These are phyloP conservation scores for Scopus umbretta DNA, from an alignment of 2,113 vertebrate species.

Conservation along the genomic window DNA sequence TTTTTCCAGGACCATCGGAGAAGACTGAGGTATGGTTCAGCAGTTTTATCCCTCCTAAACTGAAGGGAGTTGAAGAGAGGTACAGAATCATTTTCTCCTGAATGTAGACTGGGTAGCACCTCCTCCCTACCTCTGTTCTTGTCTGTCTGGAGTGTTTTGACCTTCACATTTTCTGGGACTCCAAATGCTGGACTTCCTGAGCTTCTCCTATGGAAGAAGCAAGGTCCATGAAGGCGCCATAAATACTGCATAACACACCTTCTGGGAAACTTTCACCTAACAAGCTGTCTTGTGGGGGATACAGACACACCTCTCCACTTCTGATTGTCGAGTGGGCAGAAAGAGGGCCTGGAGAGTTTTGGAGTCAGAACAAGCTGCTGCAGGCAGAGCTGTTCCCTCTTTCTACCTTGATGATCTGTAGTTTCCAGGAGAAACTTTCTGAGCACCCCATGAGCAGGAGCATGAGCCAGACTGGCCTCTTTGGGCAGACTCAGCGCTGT, in stretches of 20 bases:
- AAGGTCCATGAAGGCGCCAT: background rate
- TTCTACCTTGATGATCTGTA: background rate
- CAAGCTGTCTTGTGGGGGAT: no score
- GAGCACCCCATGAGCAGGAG: background rate
- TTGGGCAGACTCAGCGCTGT: no score
- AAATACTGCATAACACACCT: background rate
- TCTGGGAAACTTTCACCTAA: background rate
- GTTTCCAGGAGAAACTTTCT: background rate
- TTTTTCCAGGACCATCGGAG: background rate
- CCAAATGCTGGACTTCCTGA: background rate
- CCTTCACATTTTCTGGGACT: background rate
- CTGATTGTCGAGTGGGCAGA: accelerated
- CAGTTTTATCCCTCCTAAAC: background rate
- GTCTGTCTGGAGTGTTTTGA: background rate
- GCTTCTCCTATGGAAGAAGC: background rate
- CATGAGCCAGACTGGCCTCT: background rate
- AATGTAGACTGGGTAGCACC: background rate
- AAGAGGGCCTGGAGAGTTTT: background rate
- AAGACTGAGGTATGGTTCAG: background rate
- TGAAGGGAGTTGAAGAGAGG: background rate
- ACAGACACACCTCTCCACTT: background rate
- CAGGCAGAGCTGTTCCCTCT: background rate
- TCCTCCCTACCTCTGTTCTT: background rate
- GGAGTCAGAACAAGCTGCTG: background rate
- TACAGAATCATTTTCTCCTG: background rate